Evolutionary conservation across 2,797 vertebrate genomes (phyloP).

Genomic region (Poeciliopsis gracilis): DNA sequence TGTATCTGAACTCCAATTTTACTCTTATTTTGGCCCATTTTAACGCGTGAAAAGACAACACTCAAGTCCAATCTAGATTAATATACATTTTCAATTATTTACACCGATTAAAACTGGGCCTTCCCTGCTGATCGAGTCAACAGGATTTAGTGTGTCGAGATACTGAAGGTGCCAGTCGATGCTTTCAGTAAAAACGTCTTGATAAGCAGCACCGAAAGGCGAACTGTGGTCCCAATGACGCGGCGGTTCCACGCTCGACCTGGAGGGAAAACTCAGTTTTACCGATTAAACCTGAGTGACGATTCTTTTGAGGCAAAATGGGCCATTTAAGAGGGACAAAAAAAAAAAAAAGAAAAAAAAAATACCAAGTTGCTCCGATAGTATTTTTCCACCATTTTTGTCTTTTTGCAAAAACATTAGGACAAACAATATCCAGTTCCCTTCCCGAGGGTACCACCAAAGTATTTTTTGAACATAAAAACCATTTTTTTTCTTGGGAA

Average conservation of each 20-base stretch:
- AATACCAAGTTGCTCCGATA: constrained; percentile 48
- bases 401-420: constrained; percentile 41
- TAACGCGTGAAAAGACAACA: constrained; percentile 27
- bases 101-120: constrained; percentile 53
- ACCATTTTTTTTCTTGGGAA: constrained; percentile 57
- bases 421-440: constrained; percentile 59
- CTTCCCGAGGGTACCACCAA: constrained; percentile 67
- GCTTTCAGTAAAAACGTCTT: constrained; percentile 21
- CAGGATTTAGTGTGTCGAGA: constrained; percentile 16
- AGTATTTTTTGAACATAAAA: constrained; percentile 68
- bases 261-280: constrained; percentile 40
- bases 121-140: constrained; percentile 27
- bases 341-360: constrained; percentile 24
- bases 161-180: constrained; percentile 8
- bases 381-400: constrained; percentile 41
- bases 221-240: constrained; percentile 28
- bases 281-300: constrained; percentile 35
- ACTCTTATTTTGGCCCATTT: constrained; percentile 43
- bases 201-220: constrained; percentile 7
- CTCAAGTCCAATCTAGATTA: constrained; percentile 37
- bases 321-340: constrained; percentile 20
- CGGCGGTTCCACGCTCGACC: constrained; percentile 17
- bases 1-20: constrained; percentile 42
- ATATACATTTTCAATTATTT: constrained; percentile 61
- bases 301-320: constrained; percentile 42